These are phyloP conservation scores for Frieseomelitta varia DNA, from an alignment of 1,140 invertebrate species.

Conservation along the genomic window DNA sequence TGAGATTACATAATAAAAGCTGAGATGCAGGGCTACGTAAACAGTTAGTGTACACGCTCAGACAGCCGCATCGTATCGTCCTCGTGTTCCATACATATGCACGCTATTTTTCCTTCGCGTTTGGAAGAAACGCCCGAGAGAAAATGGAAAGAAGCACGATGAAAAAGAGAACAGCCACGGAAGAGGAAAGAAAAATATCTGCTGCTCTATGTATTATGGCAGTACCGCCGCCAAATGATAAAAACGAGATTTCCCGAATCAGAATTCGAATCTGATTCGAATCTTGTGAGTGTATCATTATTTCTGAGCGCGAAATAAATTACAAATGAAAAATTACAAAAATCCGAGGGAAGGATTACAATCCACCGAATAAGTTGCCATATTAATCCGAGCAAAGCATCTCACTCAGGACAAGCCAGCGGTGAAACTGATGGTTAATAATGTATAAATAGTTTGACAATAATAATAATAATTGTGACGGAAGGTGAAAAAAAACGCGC, in stretches of 20 bases:
- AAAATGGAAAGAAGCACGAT: slow-evolving; percentile 21
- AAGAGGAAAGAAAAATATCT: slow-evolving; percentile 15
- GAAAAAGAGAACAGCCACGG: neutral
- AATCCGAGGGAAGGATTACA: neutral
- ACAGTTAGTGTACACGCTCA: neutral
- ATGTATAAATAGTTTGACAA: slow-evolving; percentile 27
- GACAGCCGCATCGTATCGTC: no score
- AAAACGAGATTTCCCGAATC: slow-evolving; percentile 1
- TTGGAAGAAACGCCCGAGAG: slow-evolving; percentile 35
- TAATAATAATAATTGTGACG: slow-evolving; percentile 39
- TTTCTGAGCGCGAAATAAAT: slow-evolving; percentile 31
- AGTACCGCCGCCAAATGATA: slow-evolving; percentile 7
- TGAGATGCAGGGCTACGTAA: slow-evolving; percentile 16
- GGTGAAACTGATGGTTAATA: neutral
- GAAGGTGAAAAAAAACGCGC: slow-evolving; percentile 47
- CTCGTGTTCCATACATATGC: slow-evolving; percentile 7
- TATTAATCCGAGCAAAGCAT: slow-evolving; percentile 26
- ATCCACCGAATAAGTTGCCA: neutral
- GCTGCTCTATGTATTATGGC: no score
- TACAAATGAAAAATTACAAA: slow-evolving; percentile 14
- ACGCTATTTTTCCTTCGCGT: slow-evolving; percentile 51
- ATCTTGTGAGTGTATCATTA: neutral
- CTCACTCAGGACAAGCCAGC: neutral
- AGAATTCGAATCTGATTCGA: slow-evolving; percentile 13
- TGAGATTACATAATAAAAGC: slow-evolving; percentile 55